Evolutionary conservation across 2,113 vertebrate species (phyloP), one percentile per base, ranked within the genome.

Genomic region (Casuarius casuarius): DNA sequence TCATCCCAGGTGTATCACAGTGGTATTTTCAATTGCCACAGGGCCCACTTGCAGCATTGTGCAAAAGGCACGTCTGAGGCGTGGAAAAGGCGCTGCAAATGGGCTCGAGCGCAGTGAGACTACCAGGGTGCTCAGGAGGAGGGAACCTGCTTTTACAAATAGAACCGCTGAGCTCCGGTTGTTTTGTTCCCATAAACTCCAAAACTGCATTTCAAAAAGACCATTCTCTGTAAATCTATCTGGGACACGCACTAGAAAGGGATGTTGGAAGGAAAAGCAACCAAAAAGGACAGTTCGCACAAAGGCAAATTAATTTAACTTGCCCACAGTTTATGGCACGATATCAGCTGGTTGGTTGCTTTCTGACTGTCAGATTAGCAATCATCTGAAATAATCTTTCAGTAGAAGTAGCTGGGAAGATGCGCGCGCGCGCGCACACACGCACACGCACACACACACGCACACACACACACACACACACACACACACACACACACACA

Each of bases 1-100:
- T 66, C 10, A 12, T 16, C 58, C 48, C 52, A 8, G 35, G 8
- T 19, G 8, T 8, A 1, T 6, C 2, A 3, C 22, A 7, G 10
- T 10, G 8, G 23, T 29, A 3, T 10, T 56, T 23, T 20, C 73
- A 42, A 5, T 2, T 5, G 7, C 16, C 12, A 10, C 19, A 40
- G 44, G 22, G 6, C 7, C 2, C 0, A 0, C 5, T 1, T 1
- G 3, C 22, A 46, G 44, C 63, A 23, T 3, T 35, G 28, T 8
- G 7, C 13, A 16, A 2, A 8, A 33, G 54, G 31, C 20, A 0
- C 9, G 16, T 19, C 18, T 3, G 65, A 31, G 74, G 42, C 56
- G 61, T 0, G 0, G n/a, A 65, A 26, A 72, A 58, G 56, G 28
- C 26, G 16, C 56, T 66, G 29, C 68, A 40, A 7, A 19, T 10